Conservation (phyloP, 2,888 invertebrate genomes). For the Pheosia gnoma region DNA sequence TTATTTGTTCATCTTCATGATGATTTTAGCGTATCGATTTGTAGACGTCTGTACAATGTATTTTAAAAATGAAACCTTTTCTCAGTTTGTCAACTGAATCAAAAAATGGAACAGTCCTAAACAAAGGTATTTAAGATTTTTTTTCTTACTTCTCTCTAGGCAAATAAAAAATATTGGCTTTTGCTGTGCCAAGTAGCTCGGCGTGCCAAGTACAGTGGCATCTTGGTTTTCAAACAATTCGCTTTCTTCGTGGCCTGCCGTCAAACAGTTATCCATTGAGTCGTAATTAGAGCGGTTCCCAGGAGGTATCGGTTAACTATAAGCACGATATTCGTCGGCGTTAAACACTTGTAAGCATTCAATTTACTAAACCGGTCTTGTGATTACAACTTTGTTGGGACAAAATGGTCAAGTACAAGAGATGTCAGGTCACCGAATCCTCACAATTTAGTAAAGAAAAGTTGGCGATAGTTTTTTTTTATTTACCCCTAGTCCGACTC, state of each 20-base stretch:
- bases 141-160: too few species aligned
- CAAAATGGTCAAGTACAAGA: not conserved
- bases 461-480: too few species aligned
- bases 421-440: not conserved
- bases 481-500: too few species aligned
- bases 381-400: not conserved
- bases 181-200: not conserved
- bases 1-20: too few species aligned
- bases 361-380: conserved; percentile 8
- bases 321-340: conserved; percentile 25
- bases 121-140: too few species aligned
- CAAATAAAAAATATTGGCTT: not conserved
- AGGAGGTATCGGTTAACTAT: conserved; percentile 45
- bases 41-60: too few species aligned
- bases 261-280: conserved; percentile 33
- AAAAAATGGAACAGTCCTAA: too few species aligned
- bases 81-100: too few species aligned
- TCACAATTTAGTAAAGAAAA: too few species aligned
- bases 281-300: conserved; percentile 63
- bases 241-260: conserved; percentile 27
- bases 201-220: not conserved
- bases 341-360: conserved; percentile 19
- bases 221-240: not conserved
- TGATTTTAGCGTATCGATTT: too few species aligned
- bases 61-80: too few species aligned